A percentile compares a stretch with the other conserved stretches of the same genome.
Conservation (phyloP, 2,888 invertebrate species). For the Temnothorax ravouxi region DNA sequence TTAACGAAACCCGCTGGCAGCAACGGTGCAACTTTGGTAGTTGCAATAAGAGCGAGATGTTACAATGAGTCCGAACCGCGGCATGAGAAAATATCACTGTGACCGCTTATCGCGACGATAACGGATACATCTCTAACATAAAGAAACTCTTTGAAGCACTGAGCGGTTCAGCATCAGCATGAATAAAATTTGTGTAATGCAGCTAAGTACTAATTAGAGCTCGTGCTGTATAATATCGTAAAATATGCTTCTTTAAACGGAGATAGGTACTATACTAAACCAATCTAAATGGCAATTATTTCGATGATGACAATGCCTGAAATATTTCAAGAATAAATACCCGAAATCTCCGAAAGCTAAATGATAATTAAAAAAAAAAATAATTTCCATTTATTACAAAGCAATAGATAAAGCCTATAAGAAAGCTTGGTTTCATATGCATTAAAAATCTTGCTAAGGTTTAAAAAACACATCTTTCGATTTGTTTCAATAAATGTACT, state of each 20-base stretch:
- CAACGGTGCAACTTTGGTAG: constrained; percentile 40
- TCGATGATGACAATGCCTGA: background rate
- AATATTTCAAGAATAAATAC: background rate
- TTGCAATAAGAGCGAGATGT: constrained; percentile 62
- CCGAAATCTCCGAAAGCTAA: background rate
- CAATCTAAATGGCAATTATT: background rate
- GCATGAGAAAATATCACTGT: constrained; percentile 68
- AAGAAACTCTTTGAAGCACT: constrained; percentile 8
- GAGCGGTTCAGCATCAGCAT: background rate
- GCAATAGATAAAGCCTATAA: background rate
- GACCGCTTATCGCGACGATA: constrained; percentile 69
- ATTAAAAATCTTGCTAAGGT: background rate
- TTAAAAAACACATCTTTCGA: background rate
- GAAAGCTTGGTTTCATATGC: background rate
- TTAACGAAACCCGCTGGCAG: constrained; percentile 65
- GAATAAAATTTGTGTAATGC: background rate
- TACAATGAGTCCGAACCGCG: constrained; percentile 57
- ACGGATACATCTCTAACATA: constrained; percentile 16
- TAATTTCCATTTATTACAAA: background rate
- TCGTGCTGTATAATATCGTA: background rate
- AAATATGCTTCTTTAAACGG: background rate
- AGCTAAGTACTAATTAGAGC: constrained; percentile 4
- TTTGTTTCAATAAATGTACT: background rate
- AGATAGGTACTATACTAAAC: background rate
- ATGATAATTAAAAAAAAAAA: background rate